Evolutionary conservation across 2,113 vertebrate genomes (phyloP).

Genomic region (Aythya baeri): DNA sequence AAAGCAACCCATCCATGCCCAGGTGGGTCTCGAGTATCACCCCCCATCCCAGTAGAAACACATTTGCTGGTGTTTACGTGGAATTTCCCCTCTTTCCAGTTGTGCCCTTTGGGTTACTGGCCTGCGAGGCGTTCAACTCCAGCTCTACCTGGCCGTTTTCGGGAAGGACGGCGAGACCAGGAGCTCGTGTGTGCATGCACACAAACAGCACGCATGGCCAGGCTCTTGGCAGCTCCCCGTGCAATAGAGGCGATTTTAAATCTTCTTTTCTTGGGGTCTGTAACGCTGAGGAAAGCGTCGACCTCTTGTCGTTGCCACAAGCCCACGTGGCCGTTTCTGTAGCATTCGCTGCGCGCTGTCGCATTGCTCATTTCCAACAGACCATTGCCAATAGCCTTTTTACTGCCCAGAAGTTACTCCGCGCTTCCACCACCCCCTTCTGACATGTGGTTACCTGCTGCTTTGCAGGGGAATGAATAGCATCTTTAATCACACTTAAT

Average conservation of each 20-base stretch:
- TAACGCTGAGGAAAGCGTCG: rapidly evolving
- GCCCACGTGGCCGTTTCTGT: rapidly evolving
- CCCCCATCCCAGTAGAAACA: background rate
- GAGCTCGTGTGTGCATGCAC: background rate
- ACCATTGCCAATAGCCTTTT: background rate
- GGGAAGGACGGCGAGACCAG: background rate
- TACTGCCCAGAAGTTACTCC: background rate
- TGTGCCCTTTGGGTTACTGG: background rate
- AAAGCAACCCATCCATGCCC: no score
- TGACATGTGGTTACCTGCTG: background rate
- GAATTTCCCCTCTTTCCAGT: background rate
- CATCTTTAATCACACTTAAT: slow-evolving; percentile 28
- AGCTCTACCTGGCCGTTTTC: background rate
- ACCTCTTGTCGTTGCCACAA: background rate
- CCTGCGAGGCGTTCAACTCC: background rate
- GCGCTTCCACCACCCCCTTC: background rate
- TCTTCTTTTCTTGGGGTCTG: background rate
- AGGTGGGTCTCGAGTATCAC: rapidly evolving
- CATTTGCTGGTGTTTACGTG: background rate
- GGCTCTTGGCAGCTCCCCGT: rapidly evolving
- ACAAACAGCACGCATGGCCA: rapidly evolving
- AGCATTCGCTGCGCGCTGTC: background rate
- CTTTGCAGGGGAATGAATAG: background rate
- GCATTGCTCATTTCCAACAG: background rate
- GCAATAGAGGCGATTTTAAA: no score